Conservation (phyloP, 2,113 vertebrate genomes). For the Pteronura brasiliensis region DNA sequence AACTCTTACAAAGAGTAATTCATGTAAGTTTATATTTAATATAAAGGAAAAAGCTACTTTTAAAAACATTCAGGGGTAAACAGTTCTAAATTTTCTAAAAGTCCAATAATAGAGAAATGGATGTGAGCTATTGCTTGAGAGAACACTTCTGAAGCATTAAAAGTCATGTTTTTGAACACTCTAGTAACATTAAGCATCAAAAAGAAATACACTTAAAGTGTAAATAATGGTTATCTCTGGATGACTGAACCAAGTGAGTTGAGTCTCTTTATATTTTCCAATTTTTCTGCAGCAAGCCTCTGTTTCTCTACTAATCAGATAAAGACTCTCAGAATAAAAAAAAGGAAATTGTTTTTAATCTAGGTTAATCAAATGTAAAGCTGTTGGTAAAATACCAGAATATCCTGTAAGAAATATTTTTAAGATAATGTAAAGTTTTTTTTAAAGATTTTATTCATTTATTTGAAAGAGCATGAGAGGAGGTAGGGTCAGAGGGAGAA, state of each 20-base stretch:
- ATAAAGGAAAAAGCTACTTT: slow-evolving; percentile 9
- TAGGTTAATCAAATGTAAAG: slow-evolving; percentile 25
- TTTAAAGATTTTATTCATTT: too few species aligned
- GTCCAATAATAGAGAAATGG: not conserved
- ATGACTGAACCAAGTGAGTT: not conserved
- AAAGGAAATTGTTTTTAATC: not conserved
- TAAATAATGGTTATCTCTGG: slow-evolving; percentile 3
- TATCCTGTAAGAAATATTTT: not conserved
- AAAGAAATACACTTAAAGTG: slow-evolving; percentile 6
- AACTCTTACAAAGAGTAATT: not conserved
- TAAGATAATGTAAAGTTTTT: not conserved
- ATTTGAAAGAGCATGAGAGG: too few species aligned
- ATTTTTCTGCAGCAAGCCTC: not conserved
- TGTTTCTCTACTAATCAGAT: slow-evolving; percentile 31
- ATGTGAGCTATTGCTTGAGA: not conserved
- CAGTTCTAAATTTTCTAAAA: not conserved
- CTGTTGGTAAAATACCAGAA: slow-evolving; percentile 28
- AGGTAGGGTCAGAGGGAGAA: too few species aligned
- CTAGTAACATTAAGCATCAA: not conserved
- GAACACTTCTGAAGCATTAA: not conserved
- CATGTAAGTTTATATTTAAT: not conserved
- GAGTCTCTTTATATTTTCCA: not conserved
- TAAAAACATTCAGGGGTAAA: not conserved
- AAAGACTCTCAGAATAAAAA: not conserved
- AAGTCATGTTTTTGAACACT: slow-evolving; percentile 17